Evolutionary conservation across 2,113 vertebrate genomes (phyloP).

Genomic region (Percopsis transmontana): DNA sequence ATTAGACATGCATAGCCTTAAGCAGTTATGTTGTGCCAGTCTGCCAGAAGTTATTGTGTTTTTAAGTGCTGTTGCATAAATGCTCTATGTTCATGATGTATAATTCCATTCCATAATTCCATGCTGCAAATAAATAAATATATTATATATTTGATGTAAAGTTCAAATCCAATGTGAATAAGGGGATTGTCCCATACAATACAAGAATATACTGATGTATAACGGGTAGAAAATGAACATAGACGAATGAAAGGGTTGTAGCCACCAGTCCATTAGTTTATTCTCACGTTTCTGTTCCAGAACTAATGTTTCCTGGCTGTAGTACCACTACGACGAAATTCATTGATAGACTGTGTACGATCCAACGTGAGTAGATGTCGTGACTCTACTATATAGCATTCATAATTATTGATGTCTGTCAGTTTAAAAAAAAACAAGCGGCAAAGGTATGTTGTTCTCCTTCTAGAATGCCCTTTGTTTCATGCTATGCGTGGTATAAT

Average conservation of each 20-base stretch:
- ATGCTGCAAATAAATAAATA: conserved; percentile 3
- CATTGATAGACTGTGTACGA: background rate
- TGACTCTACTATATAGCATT: background rate
- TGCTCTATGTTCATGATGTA: background rate
- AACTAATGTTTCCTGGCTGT: background rate
- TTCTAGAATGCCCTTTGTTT: conserved; percentile 4
- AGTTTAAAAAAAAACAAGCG: background rate
- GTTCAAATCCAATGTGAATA: conserved; percentile 1
- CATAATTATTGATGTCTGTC: background rate
- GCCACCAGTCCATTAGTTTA: conserved; percentile 2
- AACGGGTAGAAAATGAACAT: background rate
- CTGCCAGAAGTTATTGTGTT: too few species aligned
- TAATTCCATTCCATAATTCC: background rate
- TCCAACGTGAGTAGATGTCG: background rate
- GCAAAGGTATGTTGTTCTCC: conserved; percentile 1
- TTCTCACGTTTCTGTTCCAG: background rate
- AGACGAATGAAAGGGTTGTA: background rate
- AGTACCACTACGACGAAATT: background rate
- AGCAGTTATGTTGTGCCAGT: too few species aligned
- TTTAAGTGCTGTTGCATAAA: too few species aligned
- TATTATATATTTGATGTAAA: conserved; percentile 1
- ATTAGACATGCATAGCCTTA: too few species aligned
- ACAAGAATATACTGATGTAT: conserved; percentile 1
- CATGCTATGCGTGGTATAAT: conserved; percentile 2
- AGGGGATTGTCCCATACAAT: background rate